Evolutionary conservation across 2,888 invertebrate species (phyloP), one percentile per base, ranked within the genome.

Genomic region (Blomia tropicalis): DNA sequence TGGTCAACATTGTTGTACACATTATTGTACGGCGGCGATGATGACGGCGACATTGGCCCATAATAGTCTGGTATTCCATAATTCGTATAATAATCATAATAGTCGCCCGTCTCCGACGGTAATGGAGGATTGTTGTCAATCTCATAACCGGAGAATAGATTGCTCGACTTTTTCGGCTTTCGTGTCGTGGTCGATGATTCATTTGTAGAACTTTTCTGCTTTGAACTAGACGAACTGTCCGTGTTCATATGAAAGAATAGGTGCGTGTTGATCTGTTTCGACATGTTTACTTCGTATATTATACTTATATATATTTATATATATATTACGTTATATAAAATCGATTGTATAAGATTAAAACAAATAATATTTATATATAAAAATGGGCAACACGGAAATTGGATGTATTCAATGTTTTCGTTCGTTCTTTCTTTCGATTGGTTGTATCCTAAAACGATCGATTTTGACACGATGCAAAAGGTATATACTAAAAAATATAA

Each of bases 221-320:
- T 62, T 27, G 30, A 23, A 25, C 32, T 29, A 36, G 43, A 58
- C 25, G 64, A 64, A 14, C 51, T 43, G 63, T 62, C 64, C n/a
- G n/a, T n/a, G 54, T 63, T 59, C 51, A 64, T 27, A 53, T 64
- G 64, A 58, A 64, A 64, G 63, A 64, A 64, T 23, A 64, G 31
- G 54, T 64, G 64, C 23, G 64, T 64, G 51, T 58, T 64, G 31
- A 60, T 62, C 32, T 64, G 64, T 47, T 64, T 64, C 27, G 62
- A 59, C 62, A 62, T 61, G n/a, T n/a, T n/a, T n/a, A n/a, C n/a
- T n/a, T n/a, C n/a, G n/a, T n/a, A n/a, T n/a, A n/a, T n/a, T n/a
- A n/a, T n/a, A n/a, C n/a, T n/a, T n/a, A n/a, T n/a, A n/a, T n/a
- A n/a, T n/a, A n/a, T n/a, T n/a, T n/a, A n/a, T n/a, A n/a, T n/a